Evolutionary conservation across 2,113 vertebrate genomes (phyloP), one percentile per base, ranked within the genome.

Genomic region (Amblyornis subalaris): DNA sequence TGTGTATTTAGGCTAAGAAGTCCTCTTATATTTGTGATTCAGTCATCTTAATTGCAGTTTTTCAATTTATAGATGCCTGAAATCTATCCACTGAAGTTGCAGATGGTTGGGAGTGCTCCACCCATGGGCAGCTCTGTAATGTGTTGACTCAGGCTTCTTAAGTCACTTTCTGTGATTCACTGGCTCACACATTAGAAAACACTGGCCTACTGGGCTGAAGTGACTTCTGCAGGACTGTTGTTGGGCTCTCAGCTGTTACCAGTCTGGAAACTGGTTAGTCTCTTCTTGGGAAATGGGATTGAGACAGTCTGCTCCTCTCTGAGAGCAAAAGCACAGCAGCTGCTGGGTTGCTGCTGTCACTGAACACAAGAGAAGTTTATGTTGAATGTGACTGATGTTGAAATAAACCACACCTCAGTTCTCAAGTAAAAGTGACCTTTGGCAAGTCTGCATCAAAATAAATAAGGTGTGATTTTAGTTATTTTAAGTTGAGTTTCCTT

Each of bases 401-500:
- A 91, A 86, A 81, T 71, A 92, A 89, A 67, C 75, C 53, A 67
- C 82, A 90, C 79, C 72, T 96, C 14, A 0, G 15, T 3, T 94
- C 79, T 80, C 72, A 80, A 96, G 76, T 80, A 73, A 85, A 42
- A 88, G 67, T 93, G 90, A 94, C 91, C 88, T 93, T 91, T 88
- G 90, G 69, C 91, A 93, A 88, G 61, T 80, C 70, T 88, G 57
- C 48, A 86, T 91, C 71, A 50, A 95, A 88, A 95, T 85, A 94
- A 90, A 70, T 77, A 90, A 86, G 85, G 88, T 83, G 88, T 85
- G 61, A 88, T 78, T 95, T 88, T 66, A 83, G 88, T 88, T 95
- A 88, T 85, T 96, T 95, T 67, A 25, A 54, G 26, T 64, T 62
- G 79, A 83, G 79, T 97, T 94, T 91, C 89, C 94, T 85, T 84